A percentile compares a stretch with the other conserved stretches of the same genome.
phyloP scores from a whole-genome alignment of 2,888 invertebrate species.

The Diachrysia chrysitis region DNA sequence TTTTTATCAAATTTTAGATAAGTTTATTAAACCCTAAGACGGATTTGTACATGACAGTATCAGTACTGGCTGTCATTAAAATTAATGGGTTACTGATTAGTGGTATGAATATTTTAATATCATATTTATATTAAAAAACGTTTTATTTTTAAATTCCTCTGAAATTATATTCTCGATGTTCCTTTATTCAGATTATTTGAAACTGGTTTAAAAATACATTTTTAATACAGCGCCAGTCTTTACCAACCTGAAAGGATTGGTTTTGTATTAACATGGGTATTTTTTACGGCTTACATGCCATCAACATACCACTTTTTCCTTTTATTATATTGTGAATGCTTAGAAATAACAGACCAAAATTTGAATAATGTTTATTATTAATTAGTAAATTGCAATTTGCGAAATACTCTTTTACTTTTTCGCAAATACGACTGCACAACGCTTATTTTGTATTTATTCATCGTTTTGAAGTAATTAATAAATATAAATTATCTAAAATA shows the following conservation, averaged over 20 bases:
- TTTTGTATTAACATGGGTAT: not conserved
- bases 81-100: not conserved
- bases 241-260: not conserved
- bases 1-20: constrained; percentile 4
- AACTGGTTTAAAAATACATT: not conserved
- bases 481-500: not conserved
- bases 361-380: not conserved
- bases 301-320: not conserved
- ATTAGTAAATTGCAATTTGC: not conserved
- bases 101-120: not conserved
- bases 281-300: not conserved
- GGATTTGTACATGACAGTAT: not conserved
- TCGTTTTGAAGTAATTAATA: not conserved
- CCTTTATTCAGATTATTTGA: not conserved
- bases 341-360: not conserved
- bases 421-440: not conserved
- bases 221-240: not conserved
- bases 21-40: not conserved
- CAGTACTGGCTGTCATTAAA: not conserved
- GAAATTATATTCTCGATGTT: not conserved
- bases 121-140: not conserved
- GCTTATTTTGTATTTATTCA: not conserved
- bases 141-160: not conserved
- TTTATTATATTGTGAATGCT: not conserved
- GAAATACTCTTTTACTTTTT: not conserved